phyloP scores from a whole-genome alignment of 1,140 invertebrate species.

The Brachystomella parvula region DNA sequence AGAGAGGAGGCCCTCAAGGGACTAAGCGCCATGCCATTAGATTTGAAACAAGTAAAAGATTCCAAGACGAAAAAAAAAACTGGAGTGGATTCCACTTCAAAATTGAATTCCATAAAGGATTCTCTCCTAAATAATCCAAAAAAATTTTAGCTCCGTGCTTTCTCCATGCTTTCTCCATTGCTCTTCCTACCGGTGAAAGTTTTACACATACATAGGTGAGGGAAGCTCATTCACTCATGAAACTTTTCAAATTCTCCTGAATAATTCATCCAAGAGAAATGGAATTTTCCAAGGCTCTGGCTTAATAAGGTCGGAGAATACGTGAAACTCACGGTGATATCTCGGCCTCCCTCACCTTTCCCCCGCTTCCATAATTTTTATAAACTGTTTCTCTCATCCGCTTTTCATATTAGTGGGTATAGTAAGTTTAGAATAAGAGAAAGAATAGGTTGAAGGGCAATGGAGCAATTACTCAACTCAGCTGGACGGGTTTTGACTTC shows the following conservation, averaged over 20 bases:
- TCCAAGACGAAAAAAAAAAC: not conserved
- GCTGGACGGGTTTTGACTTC: no score
- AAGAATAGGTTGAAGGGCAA: no score
- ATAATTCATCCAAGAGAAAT: not conserved
- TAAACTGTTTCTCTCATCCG: not conserved
- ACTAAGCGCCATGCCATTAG: not conserved
- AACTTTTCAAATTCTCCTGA: not conserved
- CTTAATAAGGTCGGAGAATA: not conserved
- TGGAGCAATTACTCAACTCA: no score
- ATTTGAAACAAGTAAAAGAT: not conserved
- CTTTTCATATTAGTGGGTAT: no score
- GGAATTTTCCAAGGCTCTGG: not conserved
- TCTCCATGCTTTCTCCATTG: no score
- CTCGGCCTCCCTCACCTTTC: not conserved
- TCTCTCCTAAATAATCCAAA: not conserved
- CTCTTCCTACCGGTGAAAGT: no score
- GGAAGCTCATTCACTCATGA: not conserved
- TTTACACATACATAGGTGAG: no score
- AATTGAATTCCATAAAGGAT: not conserved
- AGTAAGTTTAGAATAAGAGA: no score
- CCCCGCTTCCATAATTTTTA: not conserved
- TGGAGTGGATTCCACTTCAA: not conserved
- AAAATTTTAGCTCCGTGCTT: not conserved
- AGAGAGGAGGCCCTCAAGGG: slow-evolving; percentile 2
- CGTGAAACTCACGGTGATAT: no score